Evolutionary conservation across 2,113 vertebrate species (phyloP).

Genomic region (Eolophus roseicapilla): DNA sequence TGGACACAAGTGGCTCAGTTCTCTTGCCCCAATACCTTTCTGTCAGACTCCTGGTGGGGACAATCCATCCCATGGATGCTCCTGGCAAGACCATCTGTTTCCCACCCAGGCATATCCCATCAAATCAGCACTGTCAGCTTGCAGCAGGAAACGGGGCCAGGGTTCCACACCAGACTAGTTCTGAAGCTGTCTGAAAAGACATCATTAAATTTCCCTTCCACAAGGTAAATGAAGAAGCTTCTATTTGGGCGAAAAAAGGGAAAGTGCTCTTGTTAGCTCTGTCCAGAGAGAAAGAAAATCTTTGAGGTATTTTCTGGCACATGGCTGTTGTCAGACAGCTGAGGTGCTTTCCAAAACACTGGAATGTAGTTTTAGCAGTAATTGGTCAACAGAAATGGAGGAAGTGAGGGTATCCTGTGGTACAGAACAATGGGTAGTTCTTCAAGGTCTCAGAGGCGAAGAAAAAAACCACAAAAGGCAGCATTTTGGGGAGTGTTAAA

Average conservation of each 20-base stretch:
- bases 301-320: not conserved
- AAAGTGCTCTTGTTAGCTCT: not conserved
- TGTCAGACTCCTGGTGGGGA: not conserved
- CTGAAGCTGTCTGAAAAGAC: not conserved
- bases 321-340: not conserved
- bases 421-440: not conserved
- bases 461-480: not conserved
- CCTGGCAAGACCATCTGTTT: not conserved
- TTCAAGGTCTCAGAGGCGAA: not conserved
- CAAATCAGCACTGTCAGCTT: not conserved
- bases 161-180: not conserved
- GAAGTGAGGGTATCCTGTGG: not conserved
- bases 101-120: not conserved
- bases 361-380: not conserved
- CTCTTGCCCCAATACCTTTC: not conserved
- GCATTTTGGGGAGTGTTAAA: not conserved
- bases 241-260: not conserved
- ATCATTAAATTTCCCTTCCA: not conserved
- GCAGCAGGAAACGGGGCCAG: not conserved
- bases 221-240: not conserved
- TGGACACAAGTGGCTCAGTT: not conserved
- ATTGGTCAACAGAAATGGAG: not conserved
- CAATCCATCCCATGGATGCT: not conserved
- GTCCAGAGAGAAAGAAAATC: not conserved
- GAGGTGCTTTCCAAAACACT: not conserved